Percentiles rank a stretch among this genome's conserved stretches.
These are phyloP conservation scores for Choristoneura rosaceana DNA, from an alignment of 2,888 invertebrate species.

Conservation along the genomic window DNA sequence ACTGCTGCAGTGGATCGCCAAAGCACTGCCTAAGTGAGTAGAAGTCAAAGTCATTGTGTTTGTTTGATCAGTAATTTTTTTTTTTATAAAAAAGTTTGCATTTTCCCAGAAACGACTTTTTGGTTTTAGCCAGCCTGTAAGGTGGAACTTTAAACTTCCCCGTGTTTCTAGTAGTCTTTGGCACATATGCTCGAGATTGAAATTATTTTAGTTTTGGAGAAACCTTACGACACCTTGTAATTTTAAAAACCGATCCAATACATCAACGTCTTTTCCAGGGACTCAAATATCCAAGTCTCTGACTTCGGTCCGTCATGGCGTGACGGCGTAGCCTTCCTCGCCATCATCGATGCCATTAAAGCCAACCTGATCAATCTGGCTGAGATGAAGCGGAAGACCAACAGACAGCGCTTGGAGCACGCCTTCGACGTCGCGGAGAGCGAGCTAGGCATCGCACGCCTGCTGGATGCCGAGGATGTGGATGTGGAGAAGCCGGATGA, in stretches of 20 bases:
- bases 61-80: no score
- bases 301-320: conserved; percentile 99
- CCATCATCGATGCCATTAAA: conserved; percentile 97
- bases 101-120: no score
- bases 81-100: no score
- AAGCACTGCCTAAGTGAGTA: conserved; percentile 91
- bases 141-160: no score
- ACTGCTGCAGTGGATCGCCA: conserved; percentile 89
- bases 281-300: conserved; percentile 94
- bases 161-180: no score
- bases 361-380: conserved; percentile 96
- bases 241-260: background rate
- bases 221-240: no score
- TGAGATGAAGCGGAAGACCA: conserved; percentile 90
- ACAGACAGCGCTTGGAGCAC: conserved; percentile 93
- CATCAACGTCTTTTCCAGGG: conserved; percentile 82
- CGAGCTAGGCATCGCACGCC: conserved; percentile 95
- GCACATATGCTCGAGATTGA: no score
- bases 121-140: no score
- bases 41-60: no score
- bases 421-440: conserved; percentile 97
- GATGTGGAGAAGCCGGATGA: conserved; percentile 98
- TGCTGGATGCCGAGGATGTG: conserved; percentile 98
- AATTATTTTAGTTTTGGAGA: no score
- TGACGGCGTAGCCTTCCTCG: conserved; percentile 97